Conservation (phyloP, 2,797 vertebrate species). For the Merluccius polli region DNA sequence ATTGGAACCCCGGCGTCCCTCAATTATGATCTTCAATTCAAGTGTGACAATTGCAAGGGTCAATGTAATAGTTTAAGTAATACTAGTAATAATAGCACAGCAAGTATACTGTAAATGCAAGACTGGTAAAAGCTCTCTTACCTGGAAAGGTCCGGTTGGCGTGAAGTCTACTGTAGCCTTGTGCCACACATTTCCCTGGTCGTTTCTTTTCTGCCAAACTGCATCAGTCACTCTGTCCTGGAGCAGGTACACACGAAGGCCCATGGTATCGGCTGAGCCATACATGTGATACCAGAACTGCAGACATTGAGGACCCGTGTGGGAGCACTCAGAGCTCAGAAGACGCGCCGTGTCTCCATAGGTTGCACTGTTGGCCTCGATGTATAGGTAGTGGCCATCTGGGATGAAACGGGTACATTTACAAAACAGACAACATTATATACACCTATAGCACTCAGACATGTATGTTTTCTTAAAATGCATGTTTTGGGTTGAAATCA, state of each 20-base stretch:
- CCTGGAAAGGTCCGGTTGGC: conserved; percentile 53
- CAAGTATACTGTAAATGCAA: not conserved
- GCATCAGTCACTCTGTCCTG: conserved; percentile 34
- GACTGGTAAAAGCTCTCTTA: conserved; percentile 6
- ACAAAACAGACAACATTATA: no score
- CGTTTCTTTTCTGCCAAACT: conserved; percentile 61
- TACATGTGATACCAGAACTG: conserved; percentile 79
- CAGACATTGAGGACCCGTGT: conserved; percentile 66
- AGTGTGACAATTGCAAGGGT: no score
- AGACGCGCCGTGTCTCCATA: conserved; percentile 67
- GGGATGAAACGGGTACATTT: not conserved
- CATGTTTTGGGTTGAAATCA: no score
- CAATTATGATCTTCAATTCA: no score
- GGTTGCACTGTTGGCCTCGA: conserved; percentile 54
- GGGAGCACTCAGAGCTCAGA: conserved; percentile 61
- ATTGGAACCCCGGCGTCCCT: no score
- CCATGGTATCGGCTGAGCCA: conserved; percentile 69
- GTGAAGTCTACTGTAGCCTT: conserved; percentile 62
- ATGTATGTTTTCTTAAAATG: no score
- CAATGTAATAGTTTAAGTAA: no score
- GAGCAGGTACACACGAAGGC: conserved; percentile 64
- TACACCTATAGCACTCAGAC: no score
- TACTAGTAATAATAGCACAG: not conserved
- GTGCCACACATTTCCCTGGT: conserved; percentile 70
- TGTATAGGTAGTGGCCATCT: conserved; percentile 67